Evolutionary conservation across 2,797 vertebrate species (phyloP).

Genomic region (Eptatretus atami): DNA sequence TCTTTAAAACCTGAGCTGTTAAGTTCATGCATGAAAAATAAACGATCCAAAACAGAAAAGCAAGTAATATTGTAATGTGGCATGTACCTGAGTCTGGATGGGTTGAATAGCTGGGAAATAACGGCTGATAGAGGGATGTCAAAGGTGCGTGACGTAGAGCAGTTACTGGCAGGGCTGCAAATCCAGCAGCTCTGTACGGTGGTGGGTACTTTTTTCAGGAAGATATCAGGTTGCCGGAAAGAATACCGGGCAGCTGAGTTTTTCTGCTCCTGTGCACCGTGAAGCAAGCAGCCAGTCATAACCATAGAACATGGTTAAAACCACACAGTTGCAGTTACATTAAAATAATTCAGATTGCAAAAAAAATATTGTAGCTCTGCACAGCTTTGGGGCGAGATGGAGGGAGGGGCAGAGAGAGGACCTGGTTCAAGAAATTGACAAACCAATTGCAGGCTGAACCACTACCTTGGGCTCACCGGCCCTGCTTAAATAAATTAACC

Average conservation of each 20-base stretch:
- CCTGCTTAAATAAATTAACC: no score
- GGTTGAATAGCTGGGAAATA: constrained; percentile 95
- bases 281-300: no score
- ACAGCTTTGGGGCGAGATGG: background rate
- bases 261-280: constrained; percentile 42
- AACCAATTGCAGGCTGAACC: no score
- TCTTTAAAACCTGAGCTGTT: no score
- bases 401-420: background rate
- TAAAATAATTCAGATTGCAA: no score
- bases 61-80: no score
- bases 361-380: no score
- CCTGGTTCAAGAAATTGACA: background rate
- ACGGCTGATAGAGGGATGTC: constrained; percentile 90
- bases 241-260: constrained; percentile 78
- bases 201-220: constrained; percentile 85
- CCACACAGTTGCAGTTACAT: no score
- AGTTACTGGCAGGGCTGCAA: constrained; percentile 77
- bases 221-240: constrained; percentile 80
- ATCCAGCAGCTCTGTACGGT: constrained; percentile 70
- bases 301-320: no score
- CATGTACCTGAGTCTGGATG: constrained; percentile 85
- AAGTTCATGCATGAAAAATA: no score
- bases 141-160: constrained; percentile 75
- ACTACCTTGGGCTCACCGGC: no score
- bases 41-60: no score